Percentiles rank a stretch among this genome's conserved stretches.
These are phyloP conservation scores for Fundulus diaphanus DNA, from an alignment of 2,797 vertebrate genomes.

Conservation along the genomic window DNA sequence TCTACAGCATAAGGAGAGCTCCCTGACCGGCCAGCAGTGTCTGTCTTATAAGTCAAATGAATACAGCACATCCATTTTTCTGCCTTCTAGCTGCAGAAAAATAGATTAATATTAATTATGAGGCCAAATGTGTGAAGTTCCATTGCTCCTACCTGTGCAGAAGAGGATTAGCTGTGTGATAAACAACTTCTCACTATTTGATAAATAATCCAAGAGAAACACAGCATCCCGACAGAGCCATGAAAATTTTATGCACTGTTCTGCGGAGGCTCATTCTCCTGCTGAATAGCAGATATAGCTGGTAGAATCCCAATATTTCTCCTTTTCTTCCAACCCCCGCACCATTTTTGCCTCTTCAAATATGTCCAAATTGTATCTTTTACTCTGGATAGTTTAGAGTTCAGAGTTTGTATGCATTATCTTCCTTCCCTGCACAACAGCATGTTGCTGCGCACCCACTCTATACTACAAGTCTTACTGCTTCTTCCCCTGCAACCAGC, in stretches of 20 bases:
- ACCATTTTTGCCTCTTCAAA: constrained; percentile 49
- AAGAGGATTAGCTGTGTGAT: constrained; percentile 74
- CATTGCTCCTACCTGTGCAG: constrained; percentile 62
- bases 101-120: constrained; percentile 67
- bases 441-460: constrained; percentile 40
- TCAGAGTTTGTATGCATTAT: constrained; percentile 35
- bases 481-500: constrained; percentile 15
- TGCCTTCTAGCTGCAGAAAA: constrained; percentile 40
- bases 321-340: constrained; percentile 33
- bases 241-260: constrained; percentile 78
- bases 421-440: constrained; percentile 21
- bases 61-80: constrained; percentile 44
- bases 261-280: constrained; percentile 57
- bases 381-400: constrained; percentile 24
- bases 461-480: not conserved
- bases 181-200: constrained; percentile 77
- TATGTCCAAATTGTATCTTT: constrained; percentile 41
- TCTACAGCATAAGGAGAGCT: constrained; percentile 22
- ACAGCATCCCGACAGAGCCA: constrained; percentile 74
- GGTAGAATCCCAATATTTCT: constrained; percentile 68
- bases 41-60: constrained; percentile 54
- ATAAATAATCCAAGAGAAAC: constrained; percentile 83
- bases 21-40: not conserved
- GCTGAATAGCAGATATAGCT: constrained; percentile 61
- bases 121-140: constrained; percentile 50